Evolutionary conservation across 2,113 vertebrate genomes (phyloP).

Genomic region (Podarcis muralis): DNA sequence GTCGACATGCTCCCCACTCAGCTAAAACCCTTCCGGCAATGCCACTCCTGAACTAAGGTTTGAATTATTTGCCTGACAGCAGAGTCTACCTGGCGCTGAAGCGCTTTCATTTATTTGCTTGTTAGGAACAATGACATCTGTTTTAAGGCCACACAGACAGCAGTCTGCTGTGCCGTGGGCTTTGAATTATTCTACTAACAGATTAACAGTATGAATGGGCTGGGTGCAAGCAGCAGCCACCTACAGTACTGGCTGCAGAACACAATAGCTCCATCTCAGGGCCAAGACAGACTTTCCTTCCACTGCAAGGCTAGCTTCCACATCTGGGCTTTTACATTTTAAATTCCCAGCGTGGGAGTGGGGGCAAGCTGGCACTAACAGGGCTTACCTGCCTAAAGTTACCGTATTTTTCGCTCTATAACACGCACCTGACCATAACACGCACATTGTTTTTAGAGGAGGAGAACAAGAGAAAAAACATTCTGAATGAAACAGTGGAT

Average conservation of each 20-base stretch:
- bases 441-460: no score
- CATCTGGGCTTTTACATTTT: neutral
- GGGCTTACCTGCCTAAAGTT: no score
- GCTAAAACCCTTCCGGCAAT: neutral
- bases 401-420: no score
- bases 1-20: neutral
- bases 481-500: no score
- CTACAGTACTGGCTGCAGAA: neutral
- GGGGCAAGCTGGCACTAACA: no score
- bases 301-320: neutral
- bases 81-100: neutral
- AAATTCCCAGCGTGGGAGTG: no score
- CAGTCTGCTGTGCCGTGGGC: neutral
- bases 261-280: neutral
- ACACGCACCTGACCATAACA: no score
- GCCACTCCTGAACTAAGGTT: neutral
- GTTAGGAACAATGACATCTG: conserved; percentile 10
- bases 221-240: neutral
- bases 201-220: neutral
- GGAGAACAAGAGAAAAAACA: no score
- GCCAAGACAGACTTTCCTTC: neutral
- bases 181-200: neutral
- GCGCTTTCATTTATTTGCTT: conserved; percentile 8
- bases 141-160: neutral
- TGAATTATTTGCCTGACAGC: conserved; percentile 5